phyloP scores from a whole-genome alignment of 2,797 vertebrate genomes.

The Melanogrammus aeglefinus region DNA sequence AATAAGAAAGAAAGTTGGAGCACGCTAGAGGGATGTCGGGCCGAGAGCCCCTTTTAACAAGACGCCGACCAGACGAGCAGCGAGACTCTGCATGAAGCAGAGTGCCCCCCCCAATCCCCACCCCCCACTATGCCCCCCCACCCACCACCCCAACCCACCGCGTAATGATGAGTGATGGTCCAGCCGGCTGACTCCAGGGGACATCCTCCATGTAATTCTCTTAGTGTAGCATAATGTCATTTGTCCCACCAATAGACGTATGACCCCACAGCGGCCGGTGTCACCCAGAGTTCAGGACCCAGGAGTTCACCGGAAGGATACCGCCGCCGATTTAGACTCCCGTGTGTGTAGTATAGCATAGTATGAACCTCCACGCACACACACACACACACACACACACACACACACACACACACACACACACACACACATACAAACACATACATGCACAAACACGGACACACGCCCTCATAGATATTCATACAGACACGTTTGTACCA shows the following conservation, averaged over 20 bases:
- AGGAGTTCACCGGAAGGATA: slow-evolving; percentile 59
- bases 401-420: slow-evolving; percentile 45
- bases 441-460: slow-evolving; percentile 23
- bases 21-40: too few relatives aligned
- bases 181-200: slow-evolving; percentile 62
- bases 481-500: slow-evolving; percentile 35
- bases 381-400: slow-evolving; percentile 30
- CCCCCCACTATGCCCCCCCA: neutral
- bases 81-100: too few relatives aligned
- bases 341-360: too few relatives aligned
- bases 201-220: slow-evolving; percentile 76
- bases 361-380: slow-evolving; percentile 17
- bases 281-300: slow-evolving; percentile 69
- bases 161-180: slow-evolving; percentile 72
- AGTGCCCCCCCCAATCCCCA: neutral
- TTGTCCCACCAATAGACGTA: slow-evolving; percentile 71
- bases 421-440: slow-evolving; percentile 38
- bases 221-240: slow-evolving; percentile 72
- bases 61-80: too few relatives aligned
- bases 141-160: neutral
- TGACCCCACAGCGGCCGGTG: slow-evolving; percentile 68
- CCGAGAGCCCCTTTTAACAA: too few relatives aligned
- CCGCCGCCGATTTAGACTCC: slow-evolving; percentile 21
- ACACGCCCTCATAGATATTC: slow-evolving; percentile 41
- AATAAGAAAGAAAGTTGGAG: too few relatives aligned